phyloP scores from a whole-genome alignment of 2,888 invertebrate genomes.

The Andrena fulva region DNA sequence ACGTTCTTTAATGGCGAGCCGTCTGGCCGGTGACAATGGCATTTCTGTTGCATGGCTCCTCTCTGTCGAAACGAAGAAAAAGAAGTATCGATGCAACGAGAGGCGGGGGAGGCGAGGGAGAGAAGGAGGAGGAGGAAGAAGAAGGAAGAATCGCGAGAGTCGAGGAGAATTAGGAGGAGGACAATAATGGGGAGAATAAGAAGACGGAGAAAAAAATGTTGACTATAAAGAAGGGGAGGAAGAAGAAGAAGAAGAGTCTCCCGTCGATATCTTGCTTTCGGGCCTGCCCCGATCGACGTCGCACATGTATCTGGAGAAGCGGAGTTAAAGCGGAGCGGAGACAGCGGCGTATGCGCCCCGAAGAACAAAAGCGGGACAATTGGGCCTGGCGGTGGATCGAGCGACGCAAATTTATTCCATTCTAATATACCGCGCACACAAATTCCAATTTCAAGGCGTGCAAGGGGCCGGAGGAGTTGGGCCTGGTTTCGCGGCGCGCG shows the following conservation, averaged over 20 bases:
- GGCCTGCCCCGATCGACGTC: slow-evolving; percentile 28
- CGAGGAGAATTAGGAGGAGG: slow-evolving; percentile 68
- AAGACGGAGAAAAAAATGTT: slow-evolving; percentile 36
- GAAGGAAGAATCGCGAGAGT: slow-evolving; percentile 62
- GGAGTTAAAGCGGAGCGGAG: slow-evolving; percentile 15
- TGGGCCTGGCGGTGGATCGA: slow-evolving; percentile 12
- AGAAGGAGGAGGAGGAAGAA: slow-evolving; percentile 35
- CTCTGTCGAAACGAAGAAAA: slow-evolving; percentile 19
- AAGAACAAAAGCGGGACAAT: slow-evolving; percentile 41
- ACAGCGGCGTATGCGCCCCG: slow-evolving; percentile 40
- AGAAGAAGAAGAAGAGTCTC: slow-evolving; percentile 7
- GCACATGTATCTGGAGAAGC: slow-evolving; percentile 25
- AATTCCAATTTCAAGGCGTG: slow-evolving; percentile 43
- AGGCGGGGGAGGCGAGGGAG: neutral
- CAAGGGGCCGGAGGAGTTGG: neutral
- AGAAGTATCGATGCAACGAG: slow-evolving; percentile 39
- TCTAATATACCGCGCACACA: slow-evolving; percentile 19
- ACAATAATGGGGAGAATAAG: slow-evolving; percentile 61
- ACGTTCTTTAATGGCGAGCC: slow-evolving; percentile 53
- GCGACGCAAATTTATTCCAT: slow-evolving; percentile 47
- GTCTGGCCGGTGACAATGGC: slow-evolving; percentile 68
- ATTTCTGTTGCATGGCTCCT: slow-evolving; percentile 46
- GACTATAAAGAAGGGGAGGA: slow-evolving; percentile 50
- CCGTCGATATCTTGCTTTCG: slow-evolving; percentile 44
- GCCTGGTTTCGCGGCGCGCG: slow-evolving; percentile 4